Evolutionary conservation across 2,888 invertebrate species (phyloP).

Genomic region (Pristionchus maxplancki): DNA sequence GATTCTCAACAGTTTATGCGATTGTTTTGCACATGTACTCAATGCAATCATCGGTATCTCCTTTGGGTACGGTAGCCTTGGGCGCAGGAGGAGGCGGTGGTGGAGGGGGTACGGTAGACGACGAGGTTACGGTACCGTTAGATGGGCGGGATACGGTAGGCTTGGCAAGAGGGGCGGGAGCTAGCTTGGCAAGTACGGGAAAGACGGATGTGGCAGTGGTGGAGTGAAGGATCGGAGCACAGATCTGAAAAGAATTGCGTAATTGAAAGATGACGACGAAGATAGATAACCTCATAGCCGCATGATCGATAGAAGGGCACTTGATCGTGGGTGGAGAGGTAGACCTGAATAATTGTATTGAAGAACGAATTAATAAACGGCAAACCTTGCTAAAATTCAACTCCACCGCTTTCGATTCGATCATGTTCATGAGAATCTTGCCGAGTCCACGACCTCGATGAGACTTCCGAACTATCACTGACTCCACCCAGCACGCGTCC

Average conservation of each 20-base stretch:
- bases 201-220: conserved; percentile 66
- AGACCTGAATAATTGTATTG: conserved; percentile 65
- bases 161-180: neutral
- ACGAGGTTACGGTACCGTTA: conserved; percentile 5
- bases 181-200: conserved; percentile 53
- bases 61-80: neutral
- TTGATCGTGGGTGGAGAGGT: conserved; percentile 79
- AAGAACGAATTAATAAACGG: neutral
- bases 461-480: conserved; percentile 63
- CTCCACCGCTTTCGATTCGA: conserved; percentile 71
- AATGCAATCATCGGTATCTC: neutral
- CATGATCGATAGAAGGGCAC: conserved; percentile 78
- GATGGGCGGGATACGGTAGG: conserved; percentile 35
- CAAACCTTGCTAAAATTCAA: conserved; percentile 63
- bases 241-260: conserved; percentile 50
- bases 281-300: conserved; percentile 72
- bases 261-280: neutral
- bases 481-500: conserved; percentile 67
- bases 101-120: conserved; percentile 19
- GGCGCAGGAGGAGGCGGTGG: conserved; percentile 37
- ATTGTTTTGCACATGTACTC: conserved; percentile 44
- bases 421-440: conserved; percentile 77
- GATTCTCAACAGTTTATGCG: conserved; percentile 20
- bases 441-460: conserved; percentile 77
- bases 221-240: conserved; percentile 63